phyloP scores from a whole-genome alignment of 2,888 invertebrate species.

The Mimas tiliae region DNA sequence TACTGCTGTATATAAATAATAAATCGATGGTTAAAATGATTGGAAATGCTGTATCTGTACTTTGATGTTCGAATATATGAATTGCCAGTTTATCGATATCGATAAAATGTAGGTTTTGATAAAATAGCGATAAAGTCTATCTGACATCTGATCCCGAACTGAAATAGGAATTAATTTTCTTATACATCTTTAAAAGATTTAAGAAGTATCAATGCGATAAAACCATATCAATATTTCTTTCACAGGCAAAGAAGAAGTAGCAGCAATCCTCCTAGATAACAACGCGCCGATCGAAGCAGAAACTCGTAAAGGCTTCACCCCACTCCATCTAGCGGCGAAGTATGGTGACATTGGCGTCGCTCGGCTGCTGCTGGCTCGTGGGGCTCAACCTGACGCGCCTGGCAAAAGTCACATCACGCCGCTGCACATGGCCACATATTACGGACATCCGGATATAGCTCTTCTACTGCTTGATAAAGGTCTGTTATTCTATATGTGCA shows the following conservation, averaged over 20 bases:
- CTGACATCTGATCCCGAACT: no score
- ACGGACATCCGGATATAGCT: conserved; percentile 96
- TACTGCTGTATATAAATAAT: no score
- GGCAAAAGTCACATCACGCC: conserved; percentile 98
- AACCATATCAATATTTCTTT: conserved; percentile 9
- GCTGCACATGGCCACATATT: conserved; percentile 98
- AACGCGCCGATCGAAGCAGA: conserved; percentile 94
- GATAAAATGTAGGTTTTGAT: not conserved
- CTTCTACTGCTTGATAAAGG: conserved; percentile 95
- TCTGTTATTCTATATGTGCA: conserved; percentile 33
- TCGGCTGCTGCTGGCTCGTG: conserved; percentile 92
- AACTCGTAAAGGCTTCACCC: conserved; percentile 99
- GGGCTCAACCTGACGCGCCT: conserved; percentile 93
- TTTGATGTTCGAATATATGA: not conserved
- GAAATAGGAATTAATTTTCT: no score
- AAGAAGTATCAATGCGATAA: no score
- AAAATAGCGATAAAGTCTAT: no score
- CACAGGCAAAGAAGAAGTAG: conserved; percentile 92
- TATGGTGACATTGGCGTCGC: conserved; percentile 98
- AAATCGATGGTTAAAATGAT: no score
- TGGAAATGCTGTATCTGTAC: no score
- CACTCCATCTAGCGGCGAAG: conserved; percentile 98
- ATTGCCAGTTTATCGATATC: not conserved
- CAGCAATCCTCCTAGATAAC: conserved; percentile 94
- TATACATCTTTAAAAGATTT: no score